Percentiles rank a stretch among this genome's conserved stretches.
These are phyloP conservation scores for Mycogona germanica DNA, from an alignment of 2,888 invertebrate genomes.

Conservation along the genomic window DNA sequence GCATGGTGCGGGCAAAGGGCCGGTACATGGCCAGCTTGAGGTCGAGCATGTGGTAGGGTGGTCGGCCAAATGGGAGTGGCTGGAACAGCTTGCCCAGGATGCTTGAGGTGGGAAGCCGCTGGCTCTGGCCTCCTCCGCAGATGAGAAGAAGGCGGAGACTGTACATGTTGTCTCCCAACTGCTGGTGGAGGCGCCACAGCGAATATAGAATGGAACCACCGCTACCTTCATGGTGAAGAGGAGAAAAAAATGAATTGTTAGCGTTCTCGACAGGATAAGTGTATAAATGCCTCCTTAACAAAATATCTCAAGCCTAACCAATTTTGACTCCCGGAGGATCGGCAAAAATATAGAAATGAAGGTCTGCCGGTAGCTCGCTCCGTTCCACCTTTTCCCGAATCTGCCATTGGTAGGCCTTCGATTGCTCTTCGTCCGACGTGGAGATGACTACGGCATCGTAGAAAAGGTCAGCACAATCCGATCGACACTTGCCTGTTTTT, in stretches of 20 bases:
- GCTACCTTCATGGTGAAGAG: slow-evolving; percentile 13
- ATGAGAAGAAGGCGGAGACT: slow-evolving; percentile 33
- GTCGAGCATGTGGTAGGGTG: slow-evolving; percentile 33
- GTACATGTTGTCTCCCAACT: slow-evolving; percentile 29
- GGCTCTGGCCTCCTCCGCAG: slow-evolving; percentile 39
- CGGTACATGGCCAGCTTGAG: slow-evolving; percentile 37
- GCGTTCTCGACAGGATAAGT: not conserved
- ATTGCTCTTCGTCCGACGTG: slow-evolving; percentile 34
- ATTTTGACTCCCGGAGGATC: slow-evolving; percentile 37
- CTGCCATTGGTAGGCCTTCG: slow-evolving; percentile 32
- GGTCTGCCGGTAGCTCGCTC: slow-evolving; percentile 30
- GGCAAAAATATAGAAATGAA: slow-evolving; percentile 32
- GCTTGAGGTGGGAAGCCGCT: slow-evolving; percentile 37
- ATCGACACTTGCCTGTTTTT: too few relatives aligned
- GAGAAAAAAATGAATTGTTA: not conserved
- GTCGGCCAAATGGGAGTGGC: slow-evolving; percentile 31
- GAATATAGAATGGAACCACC: slow-evolving; percentile 37
- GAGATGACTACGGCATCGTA: slow-evolving; percentile 38
- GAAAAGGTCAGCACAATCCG: too few relatives aligned
- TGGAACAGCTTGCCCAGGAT: slow-evolving; percentile 38
- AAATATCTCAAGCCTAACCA: slow-evolving; percentile 20
- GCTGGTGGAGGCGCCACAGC: slow-evolving; percentile 27
- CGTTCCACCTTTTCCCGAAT: slow-evolving; percentile 29
- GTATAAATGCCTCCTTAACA: not conserved
- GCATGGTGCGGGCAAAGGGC: slow-evolving; percentile 35